Evolutionary conservation across 2,888 invertebrate species (phyloP).

Genomic region (Cephus sareptanus): DNA sequence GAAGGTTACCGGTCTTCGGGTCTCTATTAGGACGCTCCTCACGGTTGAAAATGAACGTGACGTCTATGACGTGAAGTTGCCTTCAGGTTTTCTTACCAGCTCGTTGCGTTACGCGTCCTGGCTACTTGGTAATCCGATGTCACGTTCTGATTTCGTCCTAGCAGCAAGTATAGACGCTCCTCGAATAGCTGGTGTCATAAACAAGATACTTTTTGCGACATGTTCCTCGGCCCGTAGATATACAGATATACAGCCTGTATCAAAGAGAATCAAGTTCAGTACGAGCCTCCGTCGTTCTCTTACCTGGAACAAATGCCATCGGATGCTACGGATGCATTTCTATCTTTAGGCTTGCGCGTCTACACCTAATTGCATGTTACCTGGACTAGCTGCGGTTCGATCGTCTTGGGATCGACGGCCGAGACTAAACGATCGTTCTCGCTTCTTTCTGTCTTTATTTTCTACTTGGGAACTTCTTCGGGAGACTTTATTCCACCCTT

Average conservation of each 20-base stretch:
- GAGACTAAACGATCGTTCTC: background rate
- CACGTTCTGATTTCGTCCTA: slow-evolving; percentile 16
- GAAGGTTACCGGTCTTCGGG: slow-evolving; percentile 28
- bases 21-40: slow-evolving; percentile 45
- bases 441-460: background rate
- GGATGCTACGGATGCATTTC: background rate
- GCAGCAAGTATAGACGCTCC: background rate
- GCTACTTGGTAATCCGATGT: slow-evolving; percentile 22
- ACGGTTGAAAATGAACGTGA: slow-evolving; percentile 50
- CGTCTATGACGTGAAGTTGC: slow-evolving; percentile 20
- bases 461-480: background rate
- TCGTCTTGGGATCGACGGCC: background rate
- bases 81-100: slow-evolving; percentile 3
- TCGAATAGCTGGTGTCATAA: background rate
- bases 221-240: background rate
- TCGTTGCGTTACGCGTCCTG: slow-evolving; percentile 1
- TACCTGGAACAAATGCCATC: background rate
- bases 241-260: background rate
- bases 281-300: background rate
- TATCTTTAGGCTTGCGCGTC: background rate
- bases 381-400: background rate
- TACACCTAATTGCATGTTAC: background rate
- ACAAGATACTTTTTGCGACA: background rate
- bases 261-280: background rate
- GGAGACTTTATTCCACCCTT: background rate